A percentile compares a stretch with the other conserved stretches of the same genome.
phyloP scores from a whole-genome alignment of 2,113 vertebrate genomes.

The Sakesphorus luctuosus region DNA sequence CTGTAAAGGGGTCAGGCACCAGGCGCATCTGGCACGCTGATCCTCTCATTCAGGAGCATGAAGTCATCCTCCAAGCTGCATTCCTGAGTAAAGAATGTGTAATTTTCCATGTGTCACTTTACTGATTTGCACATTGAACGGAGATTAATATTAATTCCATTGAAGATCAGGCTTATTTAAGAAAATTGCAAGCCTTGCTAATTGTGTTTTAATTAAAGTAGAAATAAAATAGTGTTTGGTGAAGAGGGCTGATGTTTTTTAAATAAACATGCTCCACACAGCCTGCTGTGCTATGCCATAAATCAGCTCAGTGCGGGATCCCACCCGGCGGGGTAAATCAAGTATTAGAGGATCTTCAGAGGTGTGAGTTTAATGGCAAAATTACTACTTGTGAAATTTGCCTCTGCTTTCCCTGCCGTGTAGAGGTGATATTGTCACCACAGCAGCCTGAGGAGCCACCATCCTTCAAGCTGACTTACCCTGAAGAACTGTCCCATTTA shows the following conservation, averaged over 20 bases:
- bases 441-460: accelerated
- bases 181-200: not conserved
- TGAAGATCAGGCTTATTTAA: not conserved
- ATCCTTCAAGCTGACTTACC: not conserved
- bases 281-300: accelerated
- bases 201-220: constrained; percentile 6
- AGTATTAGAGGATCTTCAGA: not conserved
- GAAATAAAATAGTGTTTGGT: not conserved
- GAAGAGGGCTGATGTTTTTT: not conserved
- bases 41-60: not conserved
- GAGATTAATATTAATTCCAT: not conserved
- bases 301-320: not conserved
- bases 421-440: accelerated
- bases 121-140: not conserved
- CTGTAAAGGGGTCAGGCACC: not conserved
- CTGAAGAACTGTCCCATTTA: accelerated
- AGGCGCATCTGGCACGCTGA: not conserved
- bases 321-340: accelerated
- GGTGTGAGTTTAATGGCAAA: not conserved
- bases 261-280: not conserved
- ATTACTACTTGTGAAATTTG: not conserved
- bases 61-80: not conserved
- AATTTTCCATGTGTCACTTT: constrained; percentile 5
- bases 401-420: not conserved
- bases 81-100: constrained; percentile 16